These are phyloP conservation scores for Thecocarcelia acutangulata DNA, from an alignment of 2,888 invertebrate genomes.

Conservation along the genomic window DNA sequence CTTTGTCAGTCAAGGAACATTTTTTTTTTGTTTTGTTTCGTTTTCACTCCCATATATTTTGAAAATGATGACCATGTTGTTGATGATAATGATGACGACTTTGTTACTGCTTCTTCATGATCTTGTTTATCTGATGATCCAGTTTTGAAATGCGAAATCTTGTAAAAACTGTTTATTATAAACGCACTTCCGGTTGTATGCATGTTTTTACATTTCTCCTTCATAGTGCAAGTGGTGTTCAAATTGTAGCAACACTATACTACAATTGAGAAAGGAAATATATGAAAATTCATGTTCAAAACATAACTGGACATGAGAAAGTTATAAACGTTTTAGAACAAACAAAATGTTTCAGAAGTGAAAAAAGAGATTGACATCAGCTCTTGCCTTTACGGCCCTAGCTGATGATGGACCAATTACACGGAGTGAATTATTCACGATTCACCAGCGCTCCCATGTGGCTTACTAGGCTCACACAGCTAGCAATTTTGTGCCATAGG, in stretches of 20 bases:
- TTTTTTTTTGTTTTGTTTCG: background rate
- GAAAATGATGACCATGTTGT: conserved; percentile 56
- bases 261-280: background rate
- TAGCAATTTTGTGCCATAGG: no score
- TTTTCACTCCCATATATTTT: conserved; percentile 49
- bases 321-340: no score
- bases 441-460: no score
- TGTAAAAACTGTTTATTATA: conserved; percentile 71
- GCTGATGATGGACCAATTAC: no score
- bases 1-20: conserved; percentile 44
- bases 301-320: no score
- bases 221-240: conserved; percentile 33
- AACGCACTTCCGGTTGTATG: conserved; percentile 71
- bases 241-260: conserved; percentile 20
- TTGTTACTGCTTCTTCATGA: conserved; percentile 44
- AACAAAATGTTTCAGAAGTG: no score
- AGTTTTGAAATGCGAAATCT: conserved; percentile 70
- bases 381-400: no score
- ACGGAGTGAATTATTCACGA: no score
- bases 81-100: conserved; percentile 53
- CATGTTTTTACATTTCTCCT: conserved; percentile 51
- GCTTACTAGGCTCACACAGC: no score
- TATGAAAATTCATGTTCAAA: background rate
- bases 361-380: no score
- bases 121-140: conserved; percentile 65